Base-by-base conservation (phyloP, 2,797 vertebrate species). In the Anas capensis region DNA sequence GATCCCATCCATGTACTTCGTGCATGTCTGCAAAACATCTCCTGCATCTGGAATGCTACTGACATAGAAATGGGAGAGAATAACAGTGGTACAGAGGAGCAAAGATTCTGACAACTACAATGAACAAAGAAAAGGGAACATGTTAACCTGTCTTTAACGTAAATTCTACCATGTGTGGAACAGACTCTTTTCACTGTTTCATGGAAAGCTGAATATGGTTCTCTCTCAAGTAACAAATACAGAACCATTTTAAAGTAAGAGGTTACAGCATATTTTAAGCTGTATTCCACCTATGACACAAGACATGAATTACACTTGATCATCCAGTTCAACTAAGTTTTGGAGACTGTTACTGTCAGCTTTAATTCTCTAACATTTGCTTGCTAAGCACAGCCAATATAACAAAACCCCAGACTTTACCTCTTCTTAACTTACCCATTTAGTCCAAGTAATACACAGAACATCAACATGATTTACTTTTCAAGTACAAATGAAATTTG, bases 321-420 rank as follows among this genome's bases (percentile, higher is more conserved):
- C 53, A 70, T 29, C 12, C 73, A 51, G 53, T 88, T 83, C 90
- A 87, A 62, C 65, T 62, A 80, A 91, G 34, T 54, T 72, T 64
- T 70, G 75, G 71, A 82, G 77, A 49, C 49, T 69, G 51, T 56
- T 91, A 79, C 33, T 34, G 38, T 57, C 80, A 60, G 42, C 17
- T 94, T 88, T 88, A 58, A 90, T 69, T 88, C 71, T 18, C 65
- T 36, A 61, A 75, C 24, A 14, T 68, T 86, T 72, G 49, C 75
- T 68, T 86, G 69, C 80, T 79, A 56, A 88, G 42, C 36, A 85
- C 51, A 82, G 44, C 46, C 53, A 61, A 75, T 86, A 77, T 91
- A 91, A 92, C 36, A 92, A 88, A 94, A 75, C 73, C 61, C 92
- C 79, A 85, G 69, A 83, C 58, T 87, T 86, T 56, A 83, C 56